These are phyloP conservation scores for Nomada lathburiana DNA, from an alignment of 2,888 invertebrate species.

Conservation along the genomic window DNA sequence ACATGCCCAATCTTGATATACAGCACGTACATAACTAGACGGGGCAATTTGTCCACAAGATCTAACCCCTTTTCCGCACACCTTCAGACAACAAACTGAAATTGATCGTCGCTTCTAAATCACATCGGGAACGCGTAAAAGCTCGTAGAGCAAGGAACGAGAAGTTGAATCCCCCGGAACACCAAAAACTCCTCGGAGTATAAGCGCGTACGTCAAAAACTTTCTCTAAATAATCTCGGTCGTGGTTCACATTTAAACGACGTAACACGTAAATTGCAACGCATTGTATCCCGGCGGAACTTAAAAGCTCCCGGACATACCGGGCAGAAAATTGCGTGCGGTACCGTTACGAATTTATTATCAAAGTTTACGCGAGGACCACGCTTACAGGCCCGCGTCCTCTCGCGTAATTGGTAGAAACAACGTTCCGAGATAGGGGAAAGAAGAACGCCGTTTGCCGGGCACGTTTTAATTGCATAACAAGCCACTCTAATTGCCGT, in stretches of 20 bases:
- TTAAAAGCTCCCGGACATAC: not conserved
- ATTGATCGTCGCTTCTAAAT: too few species aligned
- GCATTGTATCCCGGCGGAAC: not conserved
- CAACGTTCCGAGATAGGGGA: constrained; percentile 26
- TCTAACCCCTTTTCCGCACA: too few species aligned
- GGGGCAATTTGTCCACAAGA: too few species aligned
- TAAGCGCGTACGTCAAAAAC: not conserved
- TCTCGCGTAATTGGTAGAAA: constrained; percentile 58
- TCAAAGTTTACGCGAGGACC: constrained; percentile 31
- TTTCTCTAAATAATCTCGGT: too few species aligned
- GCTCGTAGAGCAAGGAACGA: too few species aligned
- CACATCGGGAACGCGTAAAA: too few species aligned
- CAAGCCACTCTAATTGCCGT: constrained; percentile 64
- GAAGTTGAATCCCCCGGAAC: too few species aligned
- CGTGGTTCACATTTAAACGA: not conserved
- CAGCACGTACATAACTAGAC: too few species aligned
- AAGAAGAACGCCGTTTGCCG: constrained; percentile 33
- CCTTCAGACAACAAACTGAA: too few species aligned
- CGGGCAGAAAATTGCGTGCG: constrained; percentile 19
- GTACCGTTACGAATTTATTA: constrained; percentile 39
- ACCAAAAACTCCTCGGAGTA: too few species aligned
- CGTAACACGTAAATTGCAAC: constrained; percentile 5
- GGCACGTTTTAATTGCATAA: constrained; percentile 67
- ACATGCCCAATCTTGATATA: too few species aligned
- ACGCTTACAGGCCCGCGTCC: constrained; percentile 19